Conservation (phyloP, 2,888 invertebrate genomes). For the Oeneis ivallda region DNA sequence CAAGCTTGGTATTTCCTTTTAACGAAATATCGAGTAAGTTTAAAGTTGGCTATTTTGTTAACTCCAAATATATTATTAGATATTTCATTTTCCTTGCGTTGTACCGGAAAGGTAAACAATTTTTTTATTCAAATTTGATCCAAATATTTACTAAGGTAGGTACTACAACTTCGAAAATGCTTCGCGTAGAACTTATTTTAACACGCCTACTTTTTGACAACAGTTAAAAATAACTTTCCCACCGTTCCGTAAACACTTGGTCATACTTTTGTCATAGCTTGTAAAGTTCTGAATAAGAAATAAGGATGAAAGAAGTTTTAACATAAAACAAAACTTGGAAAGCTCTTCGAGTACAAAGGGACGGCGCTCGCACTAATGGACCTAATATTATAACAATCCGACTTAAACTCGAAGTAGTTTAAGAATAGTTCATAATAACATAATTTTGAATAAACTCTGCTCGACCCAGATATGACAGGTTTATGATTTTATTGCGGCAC, state of each 20-base stretch:
- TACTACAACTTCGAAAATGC: not conserved
- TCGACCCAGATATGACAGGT: not conserved
- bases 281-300: constrained; percentile 63
- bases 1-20: not conserved
- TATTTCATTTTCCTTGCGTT: too few relatives aligned
- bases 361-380: constrained; percentile 13
- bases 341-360: constrained; percentile 38
- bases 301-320: constrained; percentile 74
- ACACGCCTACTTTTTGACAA: constrained; percentile 2
- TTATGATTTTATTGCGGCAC: too few relatives aligned
- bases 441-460: not conserved
- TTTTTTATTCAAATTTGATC: too few relatives aligned
- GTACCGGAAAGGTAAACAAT: too few relatives aligned
- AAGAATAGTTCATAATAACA: constrained; percentile 8
- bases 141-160: too few relatives aligned
- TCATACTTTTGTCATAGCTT: constrained; percentile 2
- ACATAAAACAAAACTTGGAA: constrained; percentile 70
- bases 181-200: not conserved
- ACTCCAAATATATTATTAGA: not conserved
- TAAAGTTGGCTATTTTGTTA: not conserved
- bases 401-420: constrained; percentile 7
- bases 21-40: not conserved
- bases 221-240: constrained; percentile 10
- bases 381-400: constrained; percentile 17
- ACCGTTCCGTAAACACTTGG: constrained; percentile 7